These are phyloP conservation scores for Lytechinus variegatus DNA, from an alignment of 35 echinoderm and acorn worm species.

Conservation along the genomic window DNA sequence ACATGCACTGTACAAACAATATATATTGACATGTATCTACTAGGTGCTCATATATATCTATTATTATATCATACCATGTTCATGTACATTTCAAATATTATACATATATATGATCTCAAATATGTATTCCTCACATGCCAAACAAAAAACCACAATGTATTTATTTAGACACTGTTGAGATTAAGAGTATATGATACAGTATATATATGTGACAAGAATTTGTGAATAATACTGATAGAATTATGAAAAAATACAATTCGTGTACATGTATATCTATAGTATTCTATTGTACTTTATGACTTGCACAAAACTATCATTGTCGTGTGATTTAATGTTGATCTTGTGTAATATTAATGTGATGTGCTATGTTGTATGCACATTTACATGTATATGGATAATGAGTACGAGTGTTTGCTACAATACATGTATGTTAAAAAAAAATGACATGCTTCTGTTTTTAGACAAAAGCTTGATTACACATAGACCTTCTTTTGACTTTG, in stretches of 20 bases:
- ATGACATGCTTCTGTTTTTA: too few relatives aligned
- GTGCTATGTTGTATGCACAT: neutral
- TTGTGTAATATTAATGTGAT: neutral
- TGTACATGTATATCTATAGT: neutral
- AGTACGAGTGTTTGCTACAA: neutral
- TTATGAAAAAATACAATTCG: neutral
- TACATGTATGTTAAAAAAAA: too few relatives aligned
- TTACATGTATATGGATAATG: neutral
- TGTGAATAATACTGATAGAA: neutral
- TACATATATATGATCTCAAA: neutral
- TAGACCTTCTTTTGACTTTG: too few relatives aligned
- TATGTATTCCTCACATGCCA: neutral
- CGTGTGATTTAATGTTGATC: neutral
- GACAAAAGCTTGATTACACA: too few relatives aligned
- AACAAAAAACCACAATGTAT: neutral
- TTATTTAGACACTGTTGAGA: neutral
- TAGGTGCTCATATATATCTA: neutral
- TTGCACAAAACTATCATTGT: neutral
- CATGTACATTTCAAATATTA: neutral
- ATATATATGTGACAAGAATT: neutral
- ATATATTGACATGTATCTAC: neutral
- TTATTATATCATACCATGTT: neutral
- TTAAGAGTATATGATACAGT: neutral
- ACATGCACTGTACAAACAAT: neutral
- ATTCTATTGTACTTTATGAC: neutral